Percentiles rank a stretch among this genome's conserved stretches.
Evolutionary conservation across 2,888 invertebrate genomes (phyloP).

Genomic region (Antitype chi): DNA sequence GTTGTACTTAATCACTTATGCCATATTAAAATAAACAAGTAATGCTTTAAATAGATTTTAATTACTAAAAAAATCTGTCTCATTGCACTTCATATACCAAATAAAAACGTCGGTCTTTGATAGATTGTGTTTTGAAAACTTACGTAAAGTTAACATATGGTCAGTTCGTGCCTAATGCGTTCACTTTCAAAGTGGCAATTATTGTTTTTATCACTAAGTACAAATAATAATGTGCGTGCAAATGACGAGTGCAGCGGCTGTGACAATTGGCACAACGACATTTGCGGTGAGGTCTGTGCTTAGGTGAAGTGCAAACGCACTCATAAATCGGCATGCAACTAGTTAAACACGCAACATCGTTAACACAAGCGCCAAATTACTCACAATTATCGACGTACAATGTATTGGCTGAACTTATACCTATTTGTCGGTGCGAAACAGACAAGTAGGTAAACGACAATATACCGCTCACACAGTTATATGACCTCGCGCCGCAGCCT

Average conservation of each 20-base stretch:
- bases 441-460: conserved; percentile 65
- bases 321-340: conserved; percentile 55
- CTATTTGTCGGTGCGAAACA: conserved; percentile 50
- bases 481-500: conserved; percentile 82
- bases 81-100: background rate
- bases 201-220: conserved; percentile 59
- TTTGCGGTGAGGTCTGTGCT: conserved; percentile 52
- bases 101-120: background rate
- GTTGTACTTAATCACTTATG: background rate
- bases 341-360: conserved; percentile 60
- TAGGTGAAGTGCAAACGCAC: conserved; percentile 61
- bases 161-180: conserved; percentile 55
- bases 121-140: conserved; percentile 1
- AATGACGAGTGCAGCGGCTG: conserved; percentile 60
- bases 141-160: conserved; percentile 19
- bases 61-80: background rate
- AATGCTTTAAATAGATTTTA: background rate
- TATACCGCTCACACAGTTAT: conserved; percentile 79
- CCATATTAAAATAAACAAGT: background rate
- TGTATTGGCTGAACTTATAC: conserved; percentile 44
- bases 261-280: conserved; percentile 70
- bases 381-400: conserved; percentile 40
- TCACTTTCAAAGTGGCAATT: conserved; percentile 51
- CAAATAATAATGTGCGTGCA: conserved; percentile 57
- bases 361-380: conserved; percentile 58